Percentiles rank a stretch among this genome's conserved stretches.
Conservation (phyloP, 2,797 vertebrate species). For the Sardinella longiceps region DNA sequence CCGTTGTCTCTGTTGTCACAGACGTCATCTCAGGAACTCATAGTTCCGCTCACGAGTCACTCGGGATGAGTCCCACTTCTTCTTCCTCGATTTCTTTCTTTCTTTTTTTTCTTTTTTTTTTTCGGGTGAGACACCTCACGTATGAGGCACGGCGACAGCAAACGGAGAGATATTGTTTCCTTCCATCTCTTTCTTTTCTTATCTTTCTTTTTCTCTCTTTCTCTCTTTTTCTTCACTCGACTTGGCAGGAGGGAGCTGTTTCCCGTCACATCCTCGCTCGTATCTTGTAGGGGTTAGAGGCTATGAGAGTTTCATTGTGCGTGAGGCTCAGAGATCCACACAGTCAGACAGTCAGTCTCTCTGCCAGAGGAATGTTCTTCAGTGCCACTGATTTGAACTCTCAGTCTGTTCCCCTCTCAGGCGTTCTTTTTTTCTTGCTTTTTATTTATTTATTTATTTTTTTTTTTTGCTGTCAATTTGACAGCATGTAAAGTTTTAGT, state of each 20-base stretch:
- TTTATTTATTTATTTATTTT: too few relatives aligned
- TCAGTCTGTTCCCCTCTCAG: neutral
- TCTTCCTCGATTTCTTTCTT: neutral
- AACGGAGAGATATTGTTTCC: neutral
- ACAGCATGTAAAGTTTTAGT: neutral
- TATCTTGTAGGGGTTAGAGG: neutral
- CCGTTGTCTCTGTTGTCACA: neutral
- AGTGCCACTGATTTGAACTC: neutral
- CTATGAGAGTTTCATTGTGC: neutral
- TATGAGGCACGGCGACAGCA: slow-evolving; percentile 1
- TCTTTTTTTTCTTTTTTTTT: slow-evolving; percentile 5
- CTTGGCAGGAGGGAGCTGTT: neutral
- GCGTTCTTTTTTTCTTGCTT: neutral
- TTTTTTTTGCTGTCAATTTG: neutral
- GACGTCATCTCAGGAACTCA: neutral
- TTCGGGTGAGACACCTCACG: neutral
- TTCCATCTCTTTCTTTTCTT: neutral
- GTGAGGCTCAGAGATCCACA: neutral
- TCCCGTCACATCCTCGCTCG: neutral
- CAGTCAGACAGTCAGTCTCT: neutral
- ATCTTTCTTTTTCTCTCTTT: neutral
- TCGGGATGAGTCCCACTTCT: slow-evolving; percentile 32
- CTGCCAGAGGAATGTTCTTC: neutral
- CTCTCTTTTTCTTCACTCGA: neutral
- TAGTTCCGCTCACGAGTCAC: slow-evolving; percentile 10